Conservation (phyloP, 2,888 invertebrate genomes). For the Habrosyne pyritoides region DNA sequence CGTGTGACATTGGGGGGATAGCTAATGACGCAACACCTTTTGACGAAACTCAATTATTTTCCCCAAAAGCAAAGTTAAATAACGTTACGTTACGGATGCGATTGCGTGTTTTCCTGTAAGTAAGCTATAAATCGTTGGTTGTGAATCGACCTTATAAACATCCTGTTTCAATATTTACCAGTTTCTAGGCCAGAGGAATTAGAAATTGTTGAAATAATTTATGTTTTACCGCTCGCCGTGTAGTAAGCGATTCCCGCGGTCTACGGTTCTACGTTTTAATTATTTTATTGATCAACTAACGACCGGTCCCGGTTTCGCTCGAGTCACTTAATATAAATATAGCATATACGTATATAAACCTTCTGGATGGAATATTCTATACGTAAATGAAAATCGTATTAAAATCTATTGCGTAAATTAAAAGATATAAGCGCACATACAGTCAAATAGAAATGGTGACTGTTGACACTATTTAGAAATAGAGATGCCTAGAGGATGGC, state of each 20-base stretch:
- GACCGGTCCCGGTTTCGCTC: background rate
- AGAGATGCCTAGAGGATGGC: too few relatives aligned
- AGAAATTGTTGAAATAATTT: constrained; percentile 22
- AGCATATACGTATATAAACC: too few relatives aligned
- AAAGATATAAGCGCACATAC: too few relatives aligned
- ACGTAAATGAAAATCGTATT: too few relatives aligned
- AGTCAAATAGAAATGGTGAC: too few relatives aligned
- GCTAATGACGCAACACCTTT: too few relatives aligned
- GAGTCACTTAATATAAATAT: too few relatives aligned
- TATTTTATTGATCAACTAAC: background rate
- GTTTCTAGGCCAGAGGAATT: constrained; percentile 19
- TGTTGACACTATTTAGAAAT: too few relatives aligned
- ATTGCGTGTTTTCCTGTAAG: constrained; percentile 33
- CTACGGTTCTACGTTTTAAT: background rate
- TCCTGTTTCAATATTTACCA: constrained; percentile 21
- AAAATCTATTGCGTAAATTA: too few relatives aligned
- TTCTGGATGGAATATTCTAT: too few relatives aligned
- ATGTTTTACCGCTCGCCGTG: background rate
- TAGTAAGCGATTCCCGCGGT: background rate
- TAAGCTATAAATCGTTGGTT: constrained; percentile 22
- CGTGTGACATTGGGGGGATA: too few relatives aligned
- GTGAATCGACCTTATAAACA: constrained; percentile 28
- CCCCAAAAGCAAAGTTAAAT: constrained; percentile 11
- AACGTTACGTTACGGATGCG: constrained; percentile 23
- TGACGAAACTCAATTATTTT: too few relatives aligned